Evolutionary conservation across 1,140 invertebrate genomes (phyloP).

Genomic region (Wiebesia pumilae): DNA sequence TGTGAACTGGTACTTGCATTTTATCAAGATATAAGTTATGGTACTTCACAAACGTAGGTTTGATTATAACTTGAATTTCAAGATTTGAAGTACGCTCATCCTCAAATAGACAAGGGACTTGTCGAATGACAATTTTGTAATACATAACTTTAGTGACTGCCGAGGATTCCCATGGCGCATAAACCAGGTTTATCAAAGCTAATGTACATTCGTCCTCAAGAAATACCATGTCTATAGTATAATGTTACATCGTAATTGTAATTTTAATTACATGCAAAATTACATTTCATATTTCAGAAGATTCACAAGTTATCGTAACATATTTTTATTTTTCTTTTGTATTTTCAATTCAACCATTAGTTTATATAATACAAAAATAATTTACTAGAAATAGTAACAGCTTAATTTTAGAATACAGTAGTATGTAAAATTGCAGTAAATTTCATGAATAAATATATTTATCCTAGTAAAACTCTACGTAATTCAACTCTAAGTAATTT

Average conservation of each 20-base stretch:
- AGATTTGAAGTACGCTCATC: neutral
- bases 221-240: neutral
- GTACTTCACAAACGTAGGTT: neutral
- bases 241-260: neutral
- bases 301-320: neutral
- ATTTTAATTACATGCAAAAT: conserved; percentile 13
- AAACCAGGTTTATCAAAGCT: neutral
- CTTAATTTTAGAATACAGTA: too few species aligned
- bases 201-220: neutral
- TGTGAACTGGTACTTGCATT: neutral
- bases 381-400: too few species aligned
- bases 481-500: too few species aligned
- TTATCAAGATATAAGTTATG: neutral
- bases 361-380: too few species aligned
- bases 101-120: neutral
- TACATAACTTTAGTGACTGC: neutral
- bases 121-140: neutral
- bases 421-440: too few species aligned
- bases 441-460: too few species aligned
- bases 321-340: too few species aligned
- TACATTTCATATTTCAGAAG: neutral
- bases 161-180: neutral
- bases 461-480: too few species aligned
- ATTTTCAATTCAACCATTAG: too few species aligned
- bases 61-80: neutral